These are phyloP conservation scores for Cydia splendana DNA, from an alignment of 1,140 invertebrate genomes.

Conservation along the genomic window DNA sequence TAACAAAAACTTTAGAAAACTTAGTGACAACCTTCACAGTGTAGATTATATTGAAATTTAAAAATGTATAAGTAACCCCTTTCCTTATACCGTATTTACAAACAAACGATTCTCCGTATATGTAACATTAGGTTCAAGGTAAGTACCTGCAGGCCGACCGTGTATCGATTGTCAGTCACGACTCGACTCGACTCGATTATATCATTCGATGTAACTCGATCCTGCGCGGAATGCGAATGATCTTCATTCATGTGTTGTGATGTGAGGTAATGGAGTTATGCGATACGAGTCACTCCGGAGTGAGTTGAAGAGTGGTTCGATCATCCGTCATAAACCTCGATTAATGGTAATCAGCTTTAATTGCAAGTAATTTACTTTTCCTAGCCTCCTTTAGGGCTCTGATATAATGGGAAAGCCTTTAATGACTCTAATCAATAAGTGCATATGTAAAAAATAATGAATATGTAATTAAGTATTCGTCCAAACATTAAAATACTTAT, in stretches of 20 bases:
- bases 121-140: background rate
- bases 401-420: too few species aligned
- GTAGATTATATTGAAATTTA: too few species aligned
- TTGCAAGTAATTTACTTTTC: too few species aligned
- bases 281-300: background rate
- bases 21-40: too few species aligned
- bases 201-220: constrained; percentile 12
- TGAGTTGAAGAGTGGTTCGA: background rate
- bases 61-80: background rate
- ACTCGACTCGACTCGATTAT: background rate
- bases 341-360: too few species aligned
- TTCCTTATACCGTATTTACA: background rate
- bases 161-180: constrained; percentile 11
- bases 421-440: too few species aligned
- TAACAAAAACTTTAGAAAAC: too few species aligned
- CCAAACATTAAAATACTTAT: too few species aligned
- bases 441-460: too few species aligned
- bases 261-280: background rate
- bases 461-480: too few species aligned
- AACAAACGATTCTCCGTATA: background rate
- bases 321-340: too few species aligned
- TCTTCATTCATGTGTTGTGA: background rate
- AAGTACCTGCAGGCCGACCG: background rate
- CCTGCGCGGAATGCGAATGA: constrained; percentile 1
- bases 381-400: too few species aligned